Evolutionary conservation across 2,113 vertebrate species (phyloP).

Genomic region (Pedetes capensis): DNA sequence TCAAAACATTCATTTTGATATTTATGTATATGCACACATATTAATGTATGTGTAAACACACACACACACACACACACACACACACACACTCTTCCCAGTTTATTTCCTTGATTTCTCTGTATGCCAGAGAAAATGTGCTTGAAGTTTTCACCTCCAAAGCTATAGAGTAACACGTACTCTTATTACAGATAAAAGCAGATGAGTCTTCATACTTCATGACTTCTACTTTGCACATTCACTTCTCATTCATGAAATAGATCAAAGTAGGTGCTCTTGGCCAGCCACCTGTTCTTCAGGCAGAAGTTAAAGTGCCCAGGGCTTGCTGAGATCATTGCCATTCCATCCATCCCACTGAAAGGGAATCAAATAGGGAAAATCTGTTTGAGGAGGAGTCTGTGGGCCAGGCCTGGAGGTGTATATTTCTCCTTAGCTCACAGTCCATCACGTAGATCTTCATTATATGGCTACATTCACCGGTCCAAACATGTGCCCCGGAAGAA

Average conservation of each 20-base stretch:
- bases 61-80: not conserved
- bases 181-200: not conserved
- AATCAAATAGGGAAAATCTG: not conserved
- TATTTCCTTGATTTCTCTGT: not conserved
- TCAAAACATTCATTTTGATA: not conserved
- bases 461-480: fast-evolving
- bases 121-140: not conserved
- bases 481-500: not conserved
- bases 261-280: not conserved
- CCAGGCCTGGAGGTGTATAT: not conserved
- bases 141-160: not conserved
- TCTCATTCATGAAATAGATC: not conserved
- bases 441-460: not conserved
- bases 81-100: not conserved
- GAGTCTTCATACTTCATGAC: not conserved
- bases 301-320: not conserved
- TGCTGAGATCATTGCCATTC: not conserved
- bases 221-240: not conserved
- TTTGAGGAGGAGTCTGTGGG: fast-evolving
- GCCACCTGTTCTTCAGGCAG: not conserved
- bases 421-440: not conserved
- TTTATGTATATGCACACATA: not conserved
- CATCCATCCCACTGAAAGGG: not conserved
- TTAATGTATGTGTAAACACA: not conserved
- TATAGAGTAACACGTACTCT: not conserved